phyloP scores from a whole-genome alignment of 2,113 vertebrate genomes.

The Sturnus vulgaris region DNA sequence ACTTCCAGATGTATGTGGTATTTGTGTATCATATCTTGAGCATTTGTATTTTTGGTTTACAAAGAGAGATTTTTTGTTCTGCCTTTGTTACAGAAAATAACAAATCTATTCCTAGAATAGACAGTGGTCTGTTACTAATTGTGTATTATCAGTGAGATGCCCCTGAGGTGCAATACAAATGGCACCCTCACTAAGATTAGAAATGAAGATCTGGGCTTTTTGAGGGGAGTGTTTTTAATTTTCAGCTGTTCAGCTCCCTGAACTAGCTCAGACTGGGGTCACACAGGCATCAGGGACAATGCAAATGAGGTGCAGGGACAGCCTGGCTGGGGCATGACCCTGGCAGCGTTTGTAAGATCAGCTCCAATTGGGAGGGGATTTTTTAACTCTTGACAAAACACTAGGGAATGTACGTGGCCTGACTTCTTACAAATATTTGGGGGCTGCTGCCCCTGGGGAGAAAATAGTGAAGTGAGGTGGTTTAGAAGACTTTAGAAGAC shows the following conservation, averaged over 20 bases:
- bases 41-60: neutral
- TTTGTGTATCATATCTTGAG: neutral
- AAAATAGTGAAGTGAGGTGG: neutral
- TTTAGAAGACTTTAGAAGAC: neutral
- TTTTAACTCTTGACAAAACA: neutral
- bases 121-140: neutral
- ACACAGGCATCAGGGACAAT: neutral
- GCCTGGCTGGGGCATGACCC: neutral
- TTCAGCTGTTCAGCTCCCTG: neutral
- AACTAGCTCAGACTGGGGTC: neutral
- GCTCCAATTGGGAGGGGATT: neutral
- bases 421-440: neutral
- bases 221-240: neutral
- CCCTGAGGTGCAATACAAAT: neutral
- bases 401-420: neutral
- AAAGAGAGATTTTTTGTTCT: neutral
- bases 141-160: neutral
- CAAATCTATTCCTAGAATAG: neutral
- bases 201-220: neutral
- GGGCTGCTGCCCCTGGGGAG: neutral
- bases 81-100: neutral
- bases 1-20: neutral
- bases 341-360: neutral
- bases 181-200: neutral
- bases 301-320: neutral